Conservation (phyloP, 2,888 invertebrate genomes). For the Ophion costatus region DNA sequence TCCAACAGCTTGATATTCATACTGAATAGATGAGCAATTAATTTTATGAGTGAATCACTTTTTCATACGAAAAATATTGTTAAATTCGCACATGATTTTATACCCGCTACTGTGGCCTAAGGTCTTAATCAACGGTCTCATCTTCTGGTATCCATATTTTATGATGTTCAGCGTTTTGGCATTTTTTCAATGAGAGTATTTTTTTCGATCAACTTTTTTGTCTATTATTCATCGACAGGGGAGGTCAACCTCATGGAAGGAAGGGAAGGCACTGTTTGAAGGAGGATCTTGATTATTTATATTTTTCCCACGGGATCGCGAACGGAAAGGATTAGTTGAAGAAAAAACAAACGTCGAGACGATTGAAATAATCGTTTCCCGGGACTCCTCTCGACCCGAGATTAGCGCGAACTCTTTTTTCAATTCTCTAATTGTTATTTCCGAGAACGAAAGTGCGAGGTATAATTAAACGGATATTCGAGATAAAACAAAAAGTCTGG, state of each 20-base stretch:
- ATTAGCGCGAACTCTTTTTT: constrained; percentile 34
- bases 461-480: constrained; percentile 58
- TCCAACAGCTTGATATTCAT: no score
- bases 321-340: constrained; percentile 4
- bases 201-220: background rate
- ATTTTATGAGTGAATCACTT: no score
- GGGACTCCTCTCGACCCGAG: background rate
- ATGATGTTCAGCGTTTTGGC: background rate
- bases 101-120: no score
- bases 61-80: no score
- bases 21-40: no score
- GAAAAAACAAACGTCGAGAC: constrained; percentile 3
- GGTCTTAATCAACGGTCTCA: background rate
- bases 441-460: constrained; percentile 50
- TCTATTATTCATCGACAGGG: background rate
- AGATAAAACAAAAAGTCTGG: constrained; percentile 40
- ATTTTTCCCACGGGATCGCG: background rate
- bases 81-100: no score
- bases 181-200: background rate
- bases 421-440: constrained; percentile 51
- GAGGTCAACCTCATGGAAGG: background rate
- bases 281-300: background rate
- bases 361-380: constrained; percentile 42
- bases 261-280: background rate
- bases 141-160: background rate